phyloP scores from a whole-genome alignment of 2,797 vertebrate species.

The Premnoplex brunnescens region DNA sequence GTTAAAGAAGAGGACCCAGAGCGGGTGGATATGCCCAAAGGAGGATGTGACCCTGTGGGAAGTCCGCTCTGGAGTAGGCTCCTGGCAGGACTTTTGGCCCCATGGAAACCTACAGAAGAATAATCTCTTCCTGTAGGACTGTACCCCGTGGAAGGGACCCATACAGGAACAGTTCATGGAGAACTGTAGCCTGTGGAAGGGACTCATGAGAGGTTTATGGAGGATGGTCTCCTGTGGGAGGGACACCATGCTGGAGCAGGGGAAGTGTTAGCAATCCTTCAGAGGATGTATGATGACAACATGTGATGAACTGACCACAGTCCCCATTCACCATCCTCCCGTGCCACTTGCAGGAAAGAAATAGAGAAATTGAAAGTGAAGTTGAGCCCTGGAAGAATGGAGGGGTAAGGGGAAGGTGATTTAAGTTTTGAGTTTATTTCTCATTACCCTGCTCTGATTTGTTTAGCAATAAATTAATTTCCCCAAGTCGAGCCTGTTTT shows the following conservation, averaged over 20 bases:
- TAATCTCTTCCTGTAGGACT: neutral
- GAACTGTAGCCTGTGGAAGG: neutral
- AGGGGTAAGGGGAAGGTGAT: neutral
- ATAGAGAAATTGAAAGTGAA: neutral
- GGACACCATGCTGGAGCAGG: neutral
- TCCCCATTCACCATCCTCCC: neutral
- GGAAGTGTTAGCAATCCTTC: neutral
- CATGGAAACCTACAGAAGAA: fast-evolving
- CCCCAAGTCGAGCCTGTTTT: neutral
- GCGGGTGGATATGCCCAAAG: neutral
- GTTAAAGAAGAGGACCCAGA: neutral
- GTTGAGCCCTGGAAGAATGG: neutral
- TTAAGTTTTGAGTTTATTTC: neutral
- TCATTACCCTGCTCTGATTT: neutral
- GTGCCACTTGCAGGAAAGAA: fast-evolving
- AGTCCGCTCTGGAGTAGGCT: neutral
- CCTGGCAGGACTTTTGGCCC: neutral
- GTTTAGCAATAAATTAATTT: neutral
- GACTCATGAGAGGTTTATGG: neutral
- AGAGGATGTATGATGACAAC: neutral
- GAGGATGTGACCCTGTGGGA: neutral
- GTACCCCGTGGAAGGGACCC: neutral
- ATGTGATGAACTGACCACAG: neutral
- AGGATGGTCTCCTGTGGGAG: neutral
- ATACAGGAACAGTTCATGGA: neutral